Evolutionary conservation across 1,140 invertebrate species (phyloP), one percentile per base, ranked within the genome.

Genomic region (Nasonia vitripennis): DNA sequence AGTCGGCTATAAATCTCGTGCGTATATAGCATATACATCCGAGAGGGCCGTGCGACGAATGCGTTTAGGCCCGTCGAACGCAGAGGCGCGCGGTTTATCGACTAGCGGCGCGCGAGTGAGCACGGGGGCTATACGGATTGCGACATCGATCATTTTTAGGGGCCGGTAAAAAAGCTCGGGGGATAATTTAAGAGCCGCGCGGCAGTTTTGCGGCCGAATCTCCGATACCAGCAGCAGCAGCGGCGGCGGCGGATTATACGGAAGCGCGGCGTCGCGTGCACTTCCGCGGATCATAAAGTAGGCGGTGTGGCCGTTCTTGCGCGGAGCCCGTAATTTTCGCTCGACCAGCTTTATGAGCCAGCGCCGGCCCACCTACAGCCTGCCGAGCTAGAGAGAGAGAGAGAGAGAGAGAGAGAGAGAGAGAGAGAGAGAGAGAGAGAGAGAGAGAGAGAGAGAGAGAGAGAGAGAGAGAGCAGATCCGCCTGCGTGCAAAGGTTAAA

Each of bases 291-390:
- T 83, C 89, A 88, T 89, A 89, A 89, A 89, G 83, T 86, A 86
- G 73, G 74, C 74, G 84, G 20, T 78, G 79, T 78, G 79, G 87
- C 84, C 86, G 87, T 81, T 71, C 86, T 71, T 71, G 12, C 73
- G 85, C 85, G 87, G 51, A 51, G 70, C 87, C 88, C 88, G 89
- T 91, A 90, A 92, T 92, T 91, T 91, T 91, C 90, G 89, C 87
- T 90, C 89, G 88, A 89, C 87, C 88, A 87, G 87, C 87, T 91
- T 92, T 91, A 91, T 89, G 87, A 88, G 87, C 87, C 81, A 87
- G 89, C 81, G 87, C 84, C 85, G 79, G 84, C 81, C 11, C 62
- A 3, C 45, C 78, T 45, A 45, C 10, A 45, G 6, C 41, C 41
- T 9, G 17, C 17, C 17, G 55, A 20, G 55, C 27, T 27, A 62